Percentiles rank a stretch among this genome's conserved stretches.
Evolutionary conservation across 2,888 invertebrate genomes (phyloP).

Genomic region (Zeuzera pyrina): DNA sequence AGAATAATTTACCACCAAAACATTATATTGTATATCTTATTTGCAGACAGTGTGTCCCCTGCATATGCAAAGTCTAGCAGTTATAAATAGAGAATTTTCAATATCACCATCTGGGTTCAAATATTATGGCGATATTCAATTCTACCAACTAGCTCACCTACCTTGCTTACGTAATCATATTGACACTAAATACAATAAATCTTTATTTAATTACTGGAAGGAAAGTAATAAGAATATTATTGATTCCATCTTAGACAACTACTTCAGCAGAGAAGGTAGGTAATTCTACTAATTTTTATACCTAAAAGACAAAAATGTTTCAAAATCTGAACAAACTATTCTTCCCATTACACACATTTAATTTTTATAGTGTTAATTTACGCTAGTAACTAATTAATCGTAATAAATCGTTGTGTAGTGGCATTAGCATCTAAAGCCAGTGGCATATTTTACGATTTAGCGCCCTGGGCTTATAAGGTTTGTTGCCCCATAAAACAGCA

Average conservation of each 20-base stretch:
- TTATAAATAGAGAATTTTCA: conserved; percentile 54
- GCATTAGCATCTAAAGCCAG: too few species aligned
- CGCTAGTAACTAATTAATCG: too few species aligned
- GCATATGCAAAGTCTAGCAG: conserved; percentile 68
- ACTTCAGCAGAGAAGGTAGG: conserved; percentile 74
- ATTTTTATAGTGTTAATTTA: too few species aligned
- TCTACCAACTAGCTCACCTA: conserved; percentile 62
- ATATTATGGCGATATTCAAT: conserved; percentile 55
- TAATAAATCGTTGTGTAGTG: too few species aligned
- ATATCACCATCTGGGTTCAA: conserved; percentile 43
- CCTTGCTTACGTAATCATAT: conserved; percentile 57
- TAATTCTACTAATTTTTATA: too few species aligned
- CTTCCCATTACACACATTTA: too few species aligned
- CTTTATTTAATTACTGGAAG: conserved; percentile 57
- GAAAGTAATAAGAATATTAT: conserved; percentile 53
- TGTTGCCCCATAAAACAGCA: too few species aligned
- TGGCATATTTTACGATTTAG: too few species aligned
- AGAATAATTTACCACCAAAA: not conserved
- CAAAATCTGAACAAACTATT: too few species aligned
- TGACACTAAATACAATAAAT: conserved; percentile 70
- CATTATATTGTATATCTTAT: conserved; percentile 11
- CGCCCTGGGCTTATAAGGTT: too few species aligned
- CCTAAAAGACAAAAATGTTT: too few species aligned
- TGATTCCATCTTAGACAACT: conserved; percentile 67
- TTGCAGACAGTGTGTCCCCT: conserved; percentile 67